A percentile compares a stretch with the other conserved stretches of the same genome.
Evolutionary conservation across 2,888 invertebrate species (phyloP).

Genomic region (Mesopsocus fuscifrons): DNA sequence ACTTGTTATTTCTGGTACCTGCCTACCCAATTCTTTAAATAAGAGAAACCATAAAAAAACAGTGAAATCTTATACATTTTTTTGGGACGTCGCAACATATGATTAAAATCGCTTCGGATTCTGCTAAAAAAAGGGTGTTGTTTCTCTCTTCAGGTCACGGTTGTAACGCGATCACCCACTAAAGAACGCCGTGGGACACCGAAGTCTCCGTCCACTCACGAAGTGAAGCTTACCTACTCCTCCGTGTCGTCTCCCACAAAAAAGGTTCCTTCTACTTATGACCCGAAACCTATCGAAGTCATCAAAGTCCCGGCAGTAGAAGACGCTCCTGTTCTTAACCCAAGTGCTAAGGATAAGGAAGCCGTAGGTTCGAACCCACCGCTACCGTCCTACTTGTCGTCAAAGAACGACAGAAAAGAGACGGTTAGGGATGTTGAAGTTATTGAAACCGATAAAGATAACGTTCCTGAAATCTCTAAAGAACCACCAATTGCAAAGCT

Average conservation of each 20-base stretch:
- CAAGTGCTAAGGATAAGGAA: not conserved
- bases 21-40: too few species aligned
- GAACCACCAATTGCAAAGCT: constrained; percentile 5
- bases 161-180: constrained; percentile 4
- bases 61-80: too few species aligned
- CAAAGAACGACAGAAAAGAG: not conserved
- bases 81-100: too few species aligned
- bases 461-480: not conserved
- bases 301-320: constrained; percentile 6
- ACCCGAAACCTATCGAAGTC: constrained; percentile 3
- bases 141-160: constrained; percentile 2
- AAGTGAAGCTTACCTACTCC: constrained; percentile 3
- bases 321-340: constrained; percentile 7
- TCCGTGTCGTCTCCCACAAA: constrained; percentile 3
- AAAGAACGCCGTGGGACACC: not conserved
- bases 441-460: not conserved
- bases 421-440: not conserved
- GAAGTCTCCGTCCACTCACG: constrained; percentile 3
- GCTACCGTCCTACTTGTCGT: not conserved
- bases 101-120: too few species aligned
- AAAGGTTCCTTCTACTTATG: not conserved
- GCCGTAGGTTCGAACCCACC: not conserved
- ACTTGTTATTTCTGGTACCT: too few species aligned
- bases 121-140: too few species aligned
- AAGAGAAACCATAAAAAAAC: too few species aligned